Conservation (phyloP, 2,888 invertebrate species). For the Protula sp. region DNA sequence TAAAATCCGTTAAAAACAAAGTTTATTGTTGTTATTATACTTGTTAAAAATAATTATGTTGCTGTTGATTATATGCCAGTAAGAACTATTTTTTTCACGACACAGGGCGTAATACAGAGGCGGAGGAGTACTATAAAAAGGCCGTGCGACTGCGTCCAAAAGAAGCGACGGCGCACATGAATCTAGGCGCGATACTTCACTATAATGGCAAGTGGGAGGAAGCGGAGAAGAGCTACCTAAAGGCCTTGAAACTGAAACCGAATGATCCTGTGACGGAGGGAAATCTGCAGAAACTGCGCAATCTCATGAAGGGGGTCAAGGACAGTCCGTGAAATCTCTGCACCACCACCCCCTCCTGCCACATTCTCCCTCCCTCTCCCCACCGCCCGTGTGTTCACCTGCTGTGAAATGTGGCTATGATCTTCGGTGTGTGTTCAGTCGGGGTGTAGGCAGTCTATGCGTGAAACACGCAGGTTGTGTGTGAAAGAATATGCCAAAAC, state of each 20-base stretch:
- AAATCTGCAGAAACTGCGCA: constrained; percentile 74
- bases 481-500: no score
- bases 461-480: no score
- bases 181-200: constrained; percentile 90
- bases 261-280: constrained; percentile 81
- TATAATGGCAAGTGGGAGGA: constrained; percentile 83
- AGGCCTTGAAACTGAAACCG: constrained; percentile 79
- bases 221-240: constrained; percentile 79
- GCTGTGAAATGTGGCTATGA: background rate
- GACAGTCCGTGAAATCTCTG: background rate
- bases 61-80: no score
- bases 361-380: background rate
- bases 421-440: no score
- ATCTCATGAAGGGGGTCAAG: constrained; percentile 46
- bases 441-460: no score
- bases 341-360: background rate
- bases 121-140: constrained; percentile 80
- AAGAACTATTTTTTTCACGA: no score
- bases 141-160: constrained; percentile 65
- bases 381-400: background rate
- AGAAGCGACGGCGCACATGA: constrained; percentile 82
- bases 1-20: no score
- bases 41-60: no score
- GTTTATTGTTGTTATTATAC: no score
- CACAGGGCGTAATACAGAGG: constrained; percentile 74